phyloP scores from a whole-genome alignment of 2,888 invertebrate species.

The Octodonta nipae region DNA sequence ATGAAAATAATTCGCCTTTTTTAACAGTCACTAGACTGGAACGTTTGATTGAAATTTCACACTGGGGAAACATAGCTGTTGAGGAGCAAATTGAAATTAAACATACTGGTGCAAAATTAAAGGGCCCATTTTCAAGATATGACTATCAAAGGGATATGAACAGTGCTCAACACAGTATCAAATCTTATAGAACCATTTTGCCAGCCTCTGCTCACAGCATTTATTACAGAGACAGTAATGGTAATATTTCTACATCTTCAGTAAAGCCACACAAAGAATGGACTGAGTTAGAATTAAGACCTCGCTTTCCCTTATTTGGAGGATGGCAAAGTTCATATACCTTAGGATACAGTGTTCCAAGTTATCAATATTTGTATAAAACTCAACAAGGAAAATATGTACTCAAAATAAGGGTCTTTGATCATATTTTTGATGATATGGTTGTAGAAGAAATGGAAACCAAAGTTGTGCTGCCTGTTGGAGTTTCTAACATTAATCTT shows the following conservation, averaged over 20 bases:
- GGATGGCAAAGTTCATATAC: slow-evolving; percentile 98
- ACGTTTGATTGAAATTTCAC: slow-evolving; percentile 84
- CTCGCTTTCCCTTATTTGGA: slow-evolving; percentile 93
- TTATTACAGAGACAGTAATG: slow-evolving; percentile 96
- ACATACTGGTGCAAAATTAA: slow-evolving; percentile 85
- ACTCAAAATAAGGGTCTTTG: slow-evolving; percentile 85
- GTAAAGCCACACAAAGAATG: slow-evolving; percentile 78
- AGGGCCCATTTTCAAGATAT: slow-evolving; percentile 91
- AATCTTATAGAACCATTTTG: slow-evolving; percentile 74
- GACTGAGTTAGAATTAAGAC: slow-evolving; percentile 89
- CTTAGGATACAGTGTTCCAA: slow-evolving; percentile 85
- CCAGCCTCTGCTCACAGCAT: slow-evolving; percentile 87
- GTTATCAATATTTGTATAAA: slow-evolving; percentile 86
- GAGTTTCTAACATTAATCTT: slow-evolving; percentile 67
- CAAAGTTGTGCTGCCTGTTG: slow-evolving; percentile 88
- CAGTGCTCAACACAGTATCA: slow-evolving; percentile 77
- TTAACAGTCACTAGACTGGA: slow-evolving; percentile 71
- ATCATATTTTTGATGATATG: slow-evolving; percentile 96
- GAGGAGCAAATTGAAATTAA: slow-evolving; percentile 86
- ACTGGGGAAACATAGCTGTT: slow-evolving; percentile 98
- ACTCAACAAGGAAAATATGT: slow-evolving; percentile 60
- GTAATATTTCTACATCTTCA: slow-evolving; percentile 95
- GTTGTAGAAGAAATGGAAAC: slow-evolving; percentile 78
- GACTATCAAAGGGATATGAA: slow-evolving; percentile 91
- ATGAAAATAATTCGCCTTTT: slow-evolving; percentile 93